Conservation (phyloP, 2,797 vertebrate species). For the Microctenopoma lineatum region DNA sequence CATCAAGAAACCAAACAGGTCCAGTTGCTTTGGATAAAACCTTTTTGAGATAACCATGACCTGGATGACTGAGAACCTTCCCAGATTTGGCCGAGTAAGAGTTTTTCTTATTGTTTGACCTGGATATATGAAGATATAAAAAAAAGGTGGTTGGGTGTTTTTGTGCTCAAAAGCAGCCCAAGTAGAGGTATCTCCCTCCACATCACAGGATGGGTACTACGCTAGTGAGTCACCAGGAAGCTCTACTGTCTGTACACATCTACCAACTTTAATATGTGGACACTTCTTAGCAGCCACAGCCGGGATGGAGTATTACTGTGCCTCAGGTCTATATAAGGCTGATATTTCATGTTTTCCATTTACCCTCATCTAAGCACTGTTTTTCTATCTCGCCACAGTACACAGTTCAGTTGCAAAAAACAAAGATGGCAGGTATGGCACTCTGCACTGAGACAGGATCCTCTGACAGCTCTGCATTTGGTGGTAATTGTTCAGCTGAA, state of each 20-base stretch:
- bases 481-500: constrained; percentile 53
- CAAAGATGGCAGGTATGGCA: constrained; percentile 33
- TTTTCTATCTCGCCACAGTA: constrained; percentile 2
- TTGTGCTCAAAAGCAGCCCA: neutral
- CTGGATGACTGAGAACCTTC: too few relatives aligned
- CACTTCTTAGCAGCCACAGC: constrained; percentile 2
- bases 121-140: neutral
- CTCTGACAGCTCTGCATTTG: constrained; percentile 36
- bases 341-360: constrained; percentile 7
- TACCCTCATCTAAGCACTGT: neutral
- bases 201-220: neutral
- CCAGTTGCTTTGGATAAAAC: too few relatives aligned
- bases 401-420: constrained; percentile 14
- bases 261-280: constrained; percentile 1
- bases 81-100: too few relatives aligned
- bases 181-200: neutral
- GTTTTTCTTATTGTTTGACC: neutral
- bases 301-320: neutral
- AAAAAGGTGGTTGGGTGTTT: neutral
- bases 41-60: too few relatives aligned
- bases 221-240: constrained; percentile 3
- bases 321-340: constrained; percentile 24
- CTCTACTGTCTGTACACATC: constrained; percentile 1
- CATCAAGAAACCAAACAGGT: too few relatives aligned
- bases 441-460: constrained; percentile 33